Base-by-base conservation (phyloP, 2,113 vertebrate genomes). In the Eclectus roratus region DNA sequence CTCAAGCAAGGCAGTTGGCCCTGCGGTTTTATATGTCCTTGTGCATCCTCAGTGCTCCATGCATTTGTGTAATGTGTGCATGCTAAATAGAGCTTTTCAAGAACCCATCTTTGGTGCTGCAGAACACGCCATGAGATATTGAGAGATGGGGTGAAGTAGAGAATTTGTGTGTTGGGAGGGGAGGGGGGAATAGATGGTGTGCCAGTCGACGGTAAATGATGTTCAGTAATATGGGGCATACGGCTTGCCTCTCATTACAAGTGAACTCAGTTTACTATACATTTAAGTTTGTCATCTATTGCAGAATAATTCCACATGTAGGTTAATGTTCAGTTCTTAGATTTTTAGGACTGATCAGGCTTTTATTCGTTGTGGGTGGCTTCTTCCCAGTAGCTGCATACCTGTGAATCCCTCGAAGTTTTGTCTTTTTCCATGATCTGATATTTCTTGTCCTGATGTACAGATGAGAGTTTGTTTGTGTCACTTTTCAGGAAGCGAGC, bases 161-260 rank as follows among this genome's bases (percentile, higher is more conserved):
- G 24, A 20, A 35, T 76, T 89, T 87, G 7, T 55, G 23, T 76
- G 18, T 43, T 88, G 41, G 33, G 41, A 65, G 21, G 13, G 4
- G 8, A 74, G 17, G 11, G 15, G 11, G 13, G 6, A 49, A 29
- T 37, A 70, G 31, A 9, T 50, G 17, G 47, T 69, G 31, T 5
- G 2, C 58, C 27, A 31, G 11, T 43, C 65, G 16, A 20, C 25
- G 25, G 17, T n/a, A 33, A 28, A n/a, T 76, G 56, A 21, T 50
- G n/a, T 37, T 83, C 31, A 66, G 0, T 41, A 49, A 18, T 63
- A 47, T 0, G 0, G 70, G 46, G 33, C 17, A 14, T 44, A 58
- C n/a, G 28, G 35, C 41, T 85, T 73, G 31, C 11, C 28, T 73
- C 28, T 63, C 23, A 60, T 63, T 70, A 18, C 37, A 80, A 49